Percentiles rank a stretch among this genome's conserved stretches.
phyloP scores from a whole-genome alignment of 2,113 vertebrate species.

The Cygnus atratus region DNA sequence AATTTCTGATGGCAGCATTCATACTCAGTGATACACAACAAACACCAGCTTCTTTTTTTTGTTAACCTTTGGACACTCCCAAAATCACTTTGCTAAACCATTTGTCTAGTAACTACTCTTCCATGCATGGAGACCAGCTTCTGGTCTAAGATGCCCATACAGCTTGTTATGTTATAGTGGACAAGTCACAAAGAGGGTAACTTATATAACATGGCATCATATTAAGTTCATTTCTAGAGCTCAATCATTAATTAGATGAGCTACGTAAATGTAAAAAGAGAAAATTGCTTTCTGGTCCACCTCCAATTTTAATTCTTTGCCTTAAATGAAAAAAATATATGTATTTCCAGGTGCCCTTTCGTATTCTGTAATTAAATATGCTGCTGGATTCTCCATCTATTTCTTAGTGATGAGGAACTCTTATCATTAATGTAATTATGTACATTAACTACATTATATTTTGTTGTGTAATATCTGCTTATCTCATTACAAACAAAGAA shows the following conservation, averaged over 20 bases:
- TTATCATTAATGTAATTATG: background rate
- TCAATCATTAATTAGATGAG: background rate
- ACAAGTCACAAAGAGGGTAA: background rate
- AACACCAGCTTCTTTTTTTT: background rate
- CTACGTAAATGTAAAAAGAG: background rate
- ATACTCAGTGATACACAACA: background rate
- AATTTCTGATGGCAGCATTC: background rate
- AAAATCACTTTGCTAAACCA: background rate
- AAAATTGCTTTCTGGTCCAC: background rate
- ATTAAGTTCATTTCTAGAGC: background rate
- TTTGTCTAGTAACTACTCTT: background rate
- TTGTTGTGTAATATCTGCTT: constrained; percentile 27
- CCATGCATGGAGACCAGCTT: background rate
- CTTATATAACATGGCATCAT: background rate
- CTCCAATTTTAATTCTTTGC: background rate
- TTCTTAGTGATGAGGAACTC: background rate
- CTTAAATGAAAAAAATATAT: background rate
- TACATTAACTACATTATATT: constrained; percentile 43
- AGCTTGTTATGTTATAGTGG: background rate
- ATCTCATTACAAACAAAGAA: constrained; percentile 6
- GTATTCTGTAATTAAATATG: background rate
- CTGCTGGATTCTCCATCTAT: background rate
- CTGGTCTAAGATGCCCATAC: background rate
- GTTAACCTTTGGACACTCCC: background rate
- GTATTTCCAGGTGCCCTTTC: background rate